These are phyloP conservation scores for Tromatobia lineatoria DNA, from an alignment of 2,888 invertebrate genomes.

Conservation along the genomic window DNA sequence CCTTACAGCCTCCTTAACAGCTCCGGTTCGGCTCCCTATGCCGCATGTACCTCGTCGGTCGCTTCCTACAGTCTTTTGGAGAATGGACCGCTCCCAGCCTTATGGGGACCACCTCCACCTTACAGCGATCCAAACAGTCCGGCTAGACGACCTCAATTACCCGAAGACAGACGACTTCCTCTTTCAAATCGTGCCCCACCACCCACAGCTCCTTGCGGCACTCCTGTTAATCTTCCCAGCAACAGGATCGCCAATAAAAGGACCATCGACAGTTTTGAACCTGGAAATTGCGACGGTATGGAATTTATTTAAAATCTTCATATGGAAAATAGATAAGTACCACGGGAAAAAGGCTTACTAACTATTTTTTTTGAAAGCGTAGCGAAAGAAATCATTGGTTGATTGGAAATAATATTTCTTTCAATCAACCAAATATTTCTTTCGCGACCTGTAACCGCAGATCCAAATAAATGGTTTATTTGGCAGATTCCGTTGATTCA, in stretches of 20 bases:
- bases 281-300: slow-evolving; percentile 77
- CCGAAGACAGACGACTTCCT: slow-evolving; percentile 77
- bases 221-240: slow-evolving; percentile 72
- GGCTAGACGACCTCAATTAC: slow-evolving; percentile 86
- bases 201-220: slow-evolving; percentile 76
- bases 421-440: too few relatives aligned
- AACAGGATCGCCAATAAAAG: slow-evolving; percentile 81
- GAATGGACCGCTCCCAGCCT: slow-evolving; percentile 77
- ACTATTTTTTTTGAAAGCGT: too few relatives aligned
- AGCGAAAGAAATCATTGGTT: too few relatives aligned
- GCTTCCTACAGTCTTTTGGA: slow-evolving; percentile 83
- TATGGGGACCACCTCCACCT: slow-evolving; percentile 96
- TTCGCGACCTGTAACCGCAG: too few relatives aligned
- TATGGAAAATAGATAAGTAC: too few relatives aligned
- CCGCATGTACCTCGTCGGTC: slow-evolving; percentile 74
- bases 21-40: slow-evolving; percentile 79
- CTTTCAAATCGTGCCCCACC: slow-evolving; percentile 24
- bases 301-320: not conserved
- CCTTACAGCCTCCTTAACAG: slow-evolving; percentile 87
- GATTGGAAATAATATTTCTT: too few relatives aligned
- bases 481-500: too few relatives aligned
- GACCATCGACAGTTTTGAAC: slow-evolving; percentile 85
- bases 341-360: too few relatives aligned
- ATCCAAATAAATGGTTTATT: too few relatives aligned
- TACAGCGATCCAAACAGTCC: slow-evolving; percentile 93